phyloP scores from a whole-genome alignment of 2,888 invertebrate genomes.

The Drosophila flavopinicola region DNA sequence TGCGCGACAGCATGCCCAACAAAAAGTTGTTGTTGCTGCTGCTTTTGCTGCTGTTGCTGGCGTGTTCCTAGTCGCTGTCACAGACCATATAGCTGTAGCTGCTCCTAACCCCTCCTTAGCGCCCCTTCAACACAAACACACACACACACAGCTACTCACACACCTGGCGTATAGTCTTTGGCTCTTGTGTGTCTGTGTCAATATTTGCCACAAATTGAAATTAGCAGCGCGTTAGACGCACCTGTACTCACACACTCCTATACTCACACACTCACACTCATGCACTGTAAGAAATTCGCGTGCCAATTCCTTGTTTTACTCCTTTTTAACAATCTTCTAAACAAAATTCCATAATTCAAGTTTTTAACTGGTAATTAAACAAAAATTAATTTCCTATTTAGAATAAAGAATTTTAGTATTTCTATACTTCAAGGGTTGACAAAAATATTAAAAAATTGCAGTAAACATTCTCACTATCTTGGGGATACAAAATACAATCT shows the following conservation, averaged over 20 bases:
- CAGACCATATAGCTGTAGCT: slow-evolving; percentile 7
- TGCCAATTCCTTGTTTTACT: not conserved
- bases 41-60: slow-evolving; percentile 4
- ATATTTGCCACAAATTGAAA: slow-evolving; percentile 79
- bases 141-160: not conserved
- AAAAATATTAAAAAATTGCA: no score
- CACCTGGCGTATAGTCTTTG: slow-evolving; percentile 17
- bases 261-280: not conserved
- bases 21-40: slow-evolving; percentile 49
- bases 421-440: no score
- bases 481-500: no score
- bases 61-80: slow-evolving; percentile 24
- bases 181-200: slow-evolving; percentile 59
- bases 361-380: no score
- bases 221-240: slow-evolving; percentile 78
- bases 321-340: no score
- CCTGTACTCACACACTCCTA: slow-evolving; percentile 54
- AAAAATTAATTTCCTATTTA: no score
- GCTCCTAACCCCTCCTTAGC: not conserved
- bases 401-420: no score
- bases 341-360: no score
- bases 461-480: no score
- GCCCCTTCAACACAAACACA: not conserved
- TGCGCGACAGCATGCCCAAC: slow-evolving; percentile 76
- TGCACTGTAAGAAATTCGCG: not conserved